A percentile compares a stretch with the other conserved stretches of the same genome.
Conservation (phyloP, 2,113 vertebrate species). For the Peromyscus leucopus region DNA sequence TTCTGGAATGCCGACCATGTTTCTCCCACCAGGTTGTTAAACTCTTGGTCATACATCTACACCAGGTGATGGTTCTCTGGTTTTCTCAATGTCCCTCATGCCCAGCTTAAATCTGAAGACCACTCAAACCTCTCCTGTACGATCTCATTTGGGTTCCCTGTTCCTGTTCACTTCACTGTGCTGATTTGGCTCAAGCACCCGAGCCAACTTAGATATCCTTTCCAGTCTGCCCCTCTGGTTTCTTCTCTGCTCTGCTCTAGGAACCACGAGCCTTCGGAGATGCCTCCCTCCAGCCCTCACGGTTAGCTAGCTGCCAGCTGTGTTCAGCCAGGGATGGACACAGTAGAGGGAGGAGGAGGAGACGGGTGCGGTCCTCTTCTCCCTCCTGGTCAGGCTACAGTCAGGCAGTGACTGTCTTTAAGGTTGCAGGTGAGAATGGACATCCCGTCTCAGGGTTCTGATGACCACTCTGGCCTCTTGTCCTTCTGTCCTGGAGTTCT, state of each 20-base stretch:
- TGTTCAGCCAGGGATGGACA: neutral
- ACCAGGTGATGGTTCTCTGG: neutral
- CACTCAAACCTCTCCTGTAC: no score
- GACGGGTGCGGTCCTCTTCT: neutral
- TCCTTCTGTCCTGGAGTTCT: neutral
- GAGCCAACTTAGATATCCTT: neutral
- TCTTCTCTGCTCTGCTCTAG: neutral
- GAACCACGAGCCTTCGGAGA: neutral
- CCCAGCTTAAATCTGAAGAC: neutral
- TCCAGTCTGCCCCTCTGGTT: neutral
- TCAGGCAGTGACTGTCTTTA: neutral
- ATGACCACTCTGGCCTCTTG: neutral
- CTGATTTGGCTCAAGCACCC: neutral
- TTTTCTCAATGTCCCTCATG: neutral
- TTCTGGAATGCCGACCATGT: neutral
- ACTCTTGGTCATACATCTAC: no score
- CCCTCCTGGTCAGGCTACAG: neutral
- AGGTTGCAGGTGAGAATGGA: neutral
- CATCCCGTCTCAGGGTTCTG: neutral
- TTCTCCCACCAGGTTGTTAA: neutral
- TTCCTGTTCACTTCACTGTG: neutral
- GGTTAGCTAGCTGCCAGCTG: neutral
- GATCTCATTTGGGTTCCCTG: neutral
- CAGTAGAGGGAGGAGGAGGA: neutral
- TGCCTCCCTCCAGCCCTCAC: neutral